These are phyloP conservation scores for Neostethus bicornis DNA, from an alignment of 2,797 vertebrate genomes.

Conservation along the genomic window DNA sequence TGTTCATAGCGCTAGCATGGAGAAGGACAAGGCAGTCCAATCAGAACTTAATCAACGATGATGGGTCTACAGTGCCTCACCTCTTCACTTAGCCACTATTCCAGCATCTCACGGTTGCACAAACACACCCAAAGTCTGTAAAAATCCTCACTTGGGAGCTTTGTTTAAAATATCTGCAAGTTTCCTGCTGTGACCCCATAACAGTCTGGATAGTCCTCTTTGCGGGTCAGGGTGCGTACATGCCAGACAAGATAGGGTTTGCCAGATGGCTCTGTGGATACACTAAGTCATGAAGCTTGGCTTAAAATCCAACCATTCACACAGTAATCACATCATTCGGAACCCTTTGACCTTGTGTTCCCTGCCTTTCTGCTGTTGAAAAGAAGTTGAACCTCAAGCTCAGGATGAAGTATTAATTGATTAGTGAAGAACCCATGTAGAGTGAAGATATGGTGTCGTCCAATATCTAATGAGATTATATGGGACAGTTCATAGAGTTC, in stretches of 20 bases:
- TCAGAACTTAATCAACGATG: constrained; percentile 9
- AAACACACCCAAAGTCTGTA: constrained; percentile 17
- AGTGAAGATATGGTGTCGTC: constrained; percentile 23
- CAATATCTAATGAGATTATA: constrained; percentile 33
- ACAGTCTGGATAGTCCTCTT: constrained; percentile 21
- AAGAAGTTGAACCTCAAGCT: constrained; percentile 2
- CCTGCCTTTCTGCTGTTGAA: constrained; percentile 9
- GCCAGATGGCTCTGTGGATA: constrained; percentile 35
- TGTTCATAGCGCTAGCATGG: neutral
- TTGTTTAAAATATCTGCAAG: constrained; percentile 65
- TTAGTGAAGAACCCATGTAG: constrained; percentile 1
- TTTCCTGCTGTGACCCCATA: constrained; percentile 52
- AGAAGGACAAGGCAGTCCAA: constrained; percentile 37
- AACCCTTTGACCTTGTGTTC: constrained; percentile 4
- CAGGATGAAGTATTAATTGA: constrained; percentile 4
- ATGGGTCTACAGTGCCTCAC: constrained; percentile 4
- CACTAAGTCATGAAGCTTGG: constrained; percentile 24
- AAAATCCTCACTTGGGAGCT: constrained; percentile 43
- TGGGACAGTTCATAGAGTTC: constrained; percentile 13
- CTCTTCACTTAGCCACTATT: no score
- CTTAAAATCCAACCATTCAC: constrained; percentile 44
- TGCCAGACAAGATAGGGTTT: constrained; percentile 20
- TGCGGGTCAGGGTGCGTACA: constrained; percentile 17
- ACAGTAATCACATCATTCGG: constrained; percentile 38
- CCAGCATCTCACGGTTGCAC: constrained; percentile 26